phyloP scores from a whole-genome alignment of 1,140 invertebrate species.

The Carposina sasakii region DNA sequence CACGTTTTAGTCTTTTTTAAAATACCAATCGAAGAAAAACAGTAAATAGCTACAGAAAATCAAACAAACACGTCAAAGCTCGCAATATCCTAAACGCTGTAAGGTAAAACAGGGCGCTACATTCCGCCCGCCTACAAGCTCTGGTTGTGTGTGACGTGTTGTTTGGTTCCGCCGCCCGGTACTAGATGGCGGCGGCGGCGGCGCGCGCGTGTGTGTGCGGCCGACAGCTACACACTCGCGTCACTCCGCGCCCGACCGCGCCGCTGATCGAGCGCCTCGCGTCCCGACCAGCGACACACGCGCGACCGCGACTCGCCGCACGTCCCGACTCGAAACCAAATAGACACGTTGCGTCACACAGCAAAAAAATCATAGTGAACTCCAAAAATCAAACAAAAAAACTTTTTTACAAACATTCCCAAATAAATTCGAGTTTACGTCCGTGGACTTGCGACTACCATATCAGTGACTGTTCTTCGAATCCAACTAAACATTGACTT shows the following conservation, averaged over 20 bases:
- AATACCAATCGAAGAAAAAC: too few relatives aligned
- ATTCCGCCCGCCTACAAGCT: constrained; percentile 31
- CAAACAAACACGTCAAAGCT: too few relatives aligned
- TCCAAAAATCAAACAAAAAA: constrained; percentile 10
- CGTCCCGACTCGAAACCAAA: constrained; percentile 6
- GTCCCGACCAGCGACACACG: constrained; percentile 25
- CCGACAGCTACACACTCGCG: constrained; percentile 47
- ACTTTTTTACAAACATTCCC: constrained; percentile 20
- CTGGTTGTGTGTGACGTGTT: constrained; percentile 4
- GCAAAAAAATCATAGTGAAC: background rate
- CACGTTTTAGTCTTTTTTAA: too few relatives aligned
- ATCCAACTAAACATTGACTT: constrained; percentile 21
- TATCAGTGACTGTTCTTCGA: constrained; percentile 37
- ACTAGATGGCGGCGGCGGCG: constrained; percentile 42
- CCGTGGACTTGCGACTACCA: constrained; percentile 33
- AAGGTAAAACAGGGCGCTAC: constrained; percentile 25
- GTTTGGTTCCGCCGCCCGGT: constrained; percentile 47
- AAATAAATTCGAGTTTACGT: constrained; percentile 35
- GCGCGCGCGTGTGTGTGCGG: constrained; percentile 55
- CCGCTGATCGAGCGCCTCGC: constrained; percentile 57
- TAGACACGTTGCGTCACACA: background rate
- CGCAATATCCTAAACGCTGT: too few relatives aligned
- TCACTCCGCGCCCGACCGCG: constrained; percentile 67
- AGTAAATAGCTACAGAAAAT: too few relatives aligned
- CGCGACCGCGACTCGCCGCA: constrained; percentile 23